Evolutionary conservation across 2,797 vertebrate species (phyloP).

Genomic region (Tadarida brasiliensis): DNA sequence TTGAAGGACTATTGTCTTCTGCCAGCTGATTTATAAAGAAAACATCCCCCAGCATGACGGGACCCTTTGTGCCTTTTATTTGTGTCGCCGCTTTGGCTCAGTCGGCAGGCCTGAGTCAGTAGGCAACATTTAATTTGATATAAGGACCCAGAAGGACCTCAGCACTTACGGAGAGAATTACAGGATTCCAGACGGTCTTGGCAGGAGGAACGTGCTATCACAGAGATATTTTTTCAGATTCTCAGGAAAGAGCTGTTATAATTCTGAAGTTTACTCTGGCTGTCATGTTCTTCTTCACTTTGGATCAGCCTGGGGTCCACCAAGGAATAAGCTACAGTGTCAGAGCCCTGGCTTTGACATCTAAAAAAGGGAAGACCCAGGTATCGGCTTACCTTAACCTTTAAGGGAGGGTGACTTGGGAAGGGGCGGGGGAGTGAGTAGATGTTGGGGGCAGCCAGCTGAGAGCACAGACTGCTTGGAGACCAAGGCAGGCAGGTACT

Average conservation of each 20-base stretch:
- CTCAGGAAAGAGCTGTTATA: background rate
- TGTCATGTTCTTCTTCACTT: background rate
- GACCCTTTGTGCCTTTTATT: conserved; percentile 58
- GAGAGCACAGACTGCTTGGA: background rate
- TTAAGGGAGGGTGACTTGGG: background rate
- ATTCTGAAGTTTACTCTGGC: background rate
- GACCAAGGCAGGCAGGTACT: background rate
- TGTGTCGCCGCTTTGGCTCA: background rate
- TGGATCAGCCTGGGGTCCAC: background rate
- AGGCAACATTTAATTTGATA: conserved; percentile 35
- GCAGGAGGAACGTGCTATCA: background rate
- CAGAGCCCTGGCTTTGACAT: background rate
- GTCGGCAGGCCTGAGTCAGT: background rate
- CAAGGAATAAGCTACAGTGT: background rate
- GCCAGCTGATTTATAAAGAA: conserved; percentile 48
- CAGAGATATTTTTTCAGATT: background rate
- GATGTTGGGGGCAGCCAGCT: background rate
- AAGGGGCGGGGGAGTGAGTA: background rate
- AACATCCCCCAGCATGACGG: background rate
- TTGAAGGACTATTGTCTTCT: conserved; percentile 66
- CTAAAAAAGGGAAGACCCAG: background rate
- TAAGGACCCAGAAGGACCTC: background rate
- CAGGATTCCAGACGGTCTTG: background rate
- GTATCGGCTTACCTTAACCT: background rate
- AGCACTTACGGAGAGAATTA: background rate